Evolutionary conservation across 2,797 vertebrate genomes (phyloP).

Genomic region (Pangasius mekongensis): DNA sequence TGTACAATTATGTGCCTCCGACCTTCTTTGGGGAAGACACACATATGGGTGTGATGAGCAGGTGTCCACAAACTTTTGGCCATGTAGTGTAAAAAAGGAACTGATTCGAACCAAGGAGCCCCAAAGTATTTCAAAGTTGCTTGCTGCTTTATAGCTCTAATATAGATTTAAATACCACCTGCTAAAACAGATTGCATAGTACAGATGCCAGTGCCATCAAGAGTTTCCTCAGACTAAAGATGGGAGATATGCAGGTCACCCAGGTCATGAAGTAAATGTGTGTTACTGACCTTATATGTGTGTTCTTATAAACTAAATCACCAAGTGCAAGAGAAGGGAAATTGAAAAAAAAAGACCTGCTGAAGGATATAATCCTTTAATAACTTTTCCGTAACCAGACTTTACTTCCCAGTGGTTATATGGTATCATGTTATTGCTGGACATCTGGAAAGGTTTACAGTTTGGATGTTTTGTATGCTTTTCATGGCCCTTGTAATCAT

Average conservation of each 20-base stretch:
- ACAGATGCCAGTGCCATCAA: background rate
- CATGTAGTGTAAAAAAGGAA: background rate
- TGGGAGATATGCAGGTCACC: background rate
- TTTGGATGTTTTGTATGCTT: slow-evolving; percentile 67
- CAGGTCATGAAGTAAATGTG: background rate
- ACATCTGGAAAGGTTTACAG: slow-evolving; percentile 78
- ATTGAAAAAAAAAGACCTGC: slow-evolving; percentile 52
- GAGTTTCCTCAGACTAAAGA: background rate
- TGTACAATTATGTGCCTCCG: background rate
- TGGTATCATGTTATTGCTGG: slow-evolving; percentile 65
- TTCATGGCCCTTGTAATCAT: slow-evolving; percentile 64
- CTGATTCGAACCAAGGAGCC: background rate
- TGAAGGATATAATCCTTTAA: slow-evolving; percentile 69
- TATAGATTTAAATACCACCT: background rate
- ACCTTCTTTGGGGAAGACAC: background rate
- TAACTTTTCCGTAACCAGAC: slow-evolving; percentile 61
- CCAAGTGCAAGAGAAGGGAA: slow-evolving; percentile 36
- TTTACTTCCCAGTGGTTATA: slow-evolving; percentile 53
- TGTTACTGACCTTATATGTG: background rate
- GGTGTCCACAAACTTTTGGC: background rate
- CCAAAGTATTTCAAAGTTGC: background rate
- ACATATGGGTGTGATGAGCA: background rate
- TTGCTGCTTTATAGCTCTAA: background rate
- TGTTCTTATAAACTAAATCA: background rate
- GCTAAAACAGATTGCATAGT: too few relatives aligned